phyloP scores from a whole-genome alignment of 2,113 vertebrate genomes.

The Lophotis ruficrista region DNA sequence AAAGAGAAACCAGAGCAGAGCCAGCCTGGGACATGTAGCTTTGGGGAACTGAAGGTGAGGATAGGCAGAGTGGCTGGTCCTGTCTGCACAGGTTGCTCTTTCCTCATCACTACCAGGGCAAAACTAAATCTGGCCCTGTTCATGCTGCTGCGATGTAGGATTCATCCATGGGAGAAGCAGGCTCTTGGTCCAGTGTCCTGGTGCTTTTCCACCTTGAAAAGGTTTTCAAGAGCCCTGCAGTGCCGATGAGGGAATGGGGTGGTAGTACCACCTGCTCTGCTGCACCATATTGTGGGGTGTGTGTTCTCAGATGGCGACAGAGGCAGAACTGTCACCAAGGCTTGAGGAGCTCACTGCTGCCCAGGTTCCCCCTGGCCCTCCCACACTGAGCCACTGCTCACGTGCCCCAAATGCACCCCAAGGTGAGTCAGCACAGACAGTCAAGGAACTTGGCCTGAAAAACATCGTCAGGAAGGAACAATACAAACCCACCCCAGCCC shows the following conservation, averaged over 20 bases:
- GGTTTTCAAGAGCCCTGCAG: background rate
- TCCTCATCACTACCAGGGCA: background rate
- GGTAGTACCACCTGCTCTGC: background rate
- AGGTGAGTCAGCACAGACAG: background rate
- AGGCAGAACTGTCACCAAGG: background rate
- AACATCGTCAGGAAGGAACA: background rate
- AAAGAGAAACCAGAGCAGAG: background rate
- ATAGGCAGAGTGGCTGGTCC: fast-evolving
- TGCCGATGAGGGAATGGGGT: fast-evolving
- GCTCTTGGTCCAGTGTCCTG: background rate
- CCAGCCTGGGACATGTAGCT: background rate
- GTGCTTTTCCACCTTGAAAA: background rate
- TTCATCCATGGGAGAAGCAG: background rate
- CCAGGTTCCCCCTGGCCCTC: too few relatives aligned
- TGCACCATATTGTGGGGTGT: fast-evolving
- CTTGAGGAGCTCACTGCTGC: background rate
- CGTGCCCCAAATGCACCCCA: background rate
- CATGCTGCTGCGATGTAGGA: fast-evolving
- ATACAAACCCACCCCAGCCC: background rate
- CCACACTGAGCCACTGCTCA: background rate
- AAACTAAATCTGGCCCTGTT: background rate
- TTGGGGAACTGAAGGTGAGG: background rate
- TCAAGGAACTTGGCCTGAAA: background rate
- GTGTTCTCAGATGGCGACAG: background rate
- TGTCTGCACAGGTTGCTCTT: background rate